Conservation (phyloP, 2,888 invertebrate genomes). For the Cephus runcator region DNA sequence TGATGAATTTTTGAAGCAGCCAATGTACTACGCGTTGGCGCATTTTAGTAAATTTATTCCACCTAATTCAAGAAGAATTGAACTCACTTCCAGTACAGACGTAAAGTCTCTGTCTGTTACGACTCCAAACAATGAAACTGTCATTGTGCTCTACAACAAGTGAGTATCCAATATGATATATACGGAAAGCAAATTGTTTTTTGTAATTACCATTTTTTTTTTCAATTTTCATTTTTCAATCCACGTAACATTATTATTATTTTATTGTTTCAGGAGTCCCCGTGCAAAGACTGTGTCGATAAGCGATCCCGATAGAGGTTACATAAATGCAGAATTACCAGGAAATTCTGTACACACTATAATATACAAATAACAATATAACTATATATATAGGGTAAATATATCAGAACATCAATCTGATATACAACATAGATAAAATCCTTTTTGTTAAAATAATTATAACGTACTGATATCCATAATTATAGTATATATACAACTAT, state of each 20-base stretch:
- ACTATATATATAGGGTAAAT: too few relatives aligned
- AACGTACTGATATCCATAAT: too few relatives aligned
- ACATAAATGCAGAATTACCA: background rate
- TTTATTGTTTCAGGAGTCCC: background rate
- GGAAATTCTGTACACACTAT: background rate
- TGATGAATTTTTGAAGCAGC: conserved; percentile 85
- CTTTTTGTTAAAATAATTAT: too few relatives aligned
- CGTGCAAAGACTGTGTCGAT: background rate
- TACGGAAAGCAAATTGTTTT: too few relatives aligned
- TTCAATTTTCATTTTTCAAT: background rate
- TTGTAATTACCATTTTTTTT: background rate
- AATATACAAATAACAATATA: background rate
- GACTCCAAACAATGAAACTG: background rate
- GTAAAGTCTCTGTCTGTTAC: background rate
- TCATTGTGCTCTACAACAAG: background rate
- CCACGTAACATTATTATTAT: background rate
- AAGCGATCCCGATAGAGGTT: background rate
- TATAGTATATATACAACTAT: too few relatives aligned
- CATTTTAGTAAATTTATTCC: conserved; percentile 68
- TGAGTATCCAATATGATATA: background rate
- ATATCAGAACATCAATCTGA: too few relatives aligned
- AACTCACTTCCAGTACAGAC: background rate
- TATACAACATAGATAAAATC: too few relatives aligned
- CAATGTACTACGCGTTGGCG: conserved; percentile 84
- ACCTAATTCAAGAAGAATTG: background rate